phyloP scores from a whole-genome alignment of 2,888 invertebrate species.

The Chesias legatella region DNA sequence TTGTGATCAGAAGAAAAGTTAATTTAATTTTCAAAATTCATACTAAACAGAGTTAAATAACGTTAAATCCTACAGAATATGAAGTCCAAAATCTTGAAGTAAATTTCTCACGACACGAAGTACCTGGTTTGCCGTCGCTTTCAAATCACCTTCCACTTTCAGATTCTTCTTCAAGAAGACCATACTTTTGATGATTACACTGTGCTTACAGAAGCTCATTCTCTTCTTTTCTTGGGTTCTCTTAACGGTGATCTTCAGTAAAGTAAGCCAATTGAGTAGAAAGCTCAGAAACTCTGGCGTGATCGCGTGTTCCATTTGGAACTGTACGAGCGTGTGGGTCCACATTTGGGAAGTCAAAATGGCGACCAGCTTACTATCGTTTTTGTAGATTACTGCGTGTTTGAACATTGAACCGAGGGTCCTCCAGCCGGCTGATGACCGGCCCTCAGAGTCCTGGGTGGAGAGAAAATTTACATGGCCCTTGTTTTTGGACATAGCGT shows the following conservation, averaged over 20 bases:
- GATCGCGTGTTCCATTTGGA: conserved; percentile 59
- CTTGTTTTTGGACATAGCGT: no score
- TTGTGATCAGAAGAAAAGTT: no score
- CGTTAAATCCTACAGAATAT: conserved; percentile 9
- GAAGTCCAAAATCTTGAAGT: conserved; percentile 41
- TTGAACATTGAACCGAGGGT: conserved; percentile 63
- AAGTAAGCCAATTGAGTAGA: conserved; percentile 56
- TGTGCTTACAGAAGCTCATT: conserved; percentile 48
- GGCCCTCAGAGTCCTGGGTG: conserved; percentile 53
- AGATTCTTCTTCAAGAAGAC: conserved; percentile 50
- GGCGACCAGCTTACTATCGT: conserved; percentile 56
- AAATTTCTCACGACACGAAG: conserved; percentile 47
- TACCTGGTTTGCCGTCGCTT: conserved; percentile 47
- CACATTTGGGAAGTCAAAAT: conserved; percentile 65
- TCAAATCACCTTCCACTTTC: conserved; percentile 34
- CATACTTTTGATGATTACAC: conserved; percentile 56
- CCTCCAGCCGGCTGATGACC: conserved; percentile 64
- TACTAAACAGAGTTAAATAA: no score
- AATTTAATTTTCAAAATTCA: background rate
- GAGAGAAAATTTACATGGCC: conserved; percentile 5
- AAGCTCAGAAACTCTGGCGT: conserved; percentile 61
- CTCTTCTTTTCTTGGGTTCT: conserved; percentile 44
- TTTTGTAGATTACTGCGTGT: conserved; percentile 57
- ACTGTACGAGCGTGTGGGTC: conserved; percentile 63
- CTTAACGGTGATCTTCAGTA: conserved; percentile 56